Evolutionary conservation across 2,797 vertebrate genomes (phyloP).

Genomic region (Benthosema pterotum): DNA sequence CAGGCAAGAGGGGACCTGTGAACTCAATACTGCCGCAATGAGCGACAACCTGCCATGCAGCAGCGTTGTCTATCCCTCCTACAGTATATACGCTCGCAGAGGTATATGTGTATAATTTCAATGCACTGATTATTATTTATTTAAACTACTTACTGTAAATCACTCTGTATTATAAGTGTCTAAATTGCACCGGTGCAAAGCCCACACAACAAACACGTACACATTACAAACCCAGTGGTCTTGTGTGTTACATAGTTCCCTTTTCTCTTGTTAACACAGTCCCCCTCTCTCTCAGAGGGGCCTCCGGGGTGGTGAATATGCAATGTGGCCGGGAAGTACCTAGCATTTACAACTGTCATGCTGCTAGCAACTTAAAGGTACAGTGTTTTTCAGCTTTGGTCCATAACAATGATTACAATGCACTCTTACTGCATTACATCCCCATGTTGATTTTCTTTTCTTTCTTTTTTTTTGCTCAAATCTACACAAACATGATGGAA

Average conservation of each 20-base stretch:
- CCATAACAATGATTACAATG: too few relatives aligned
- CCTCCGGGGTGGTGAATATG: constrained; percentile 54
- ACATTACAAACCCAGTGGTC: constrained; percentile 8
- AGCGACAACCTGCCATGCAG: too few relatives aligned
- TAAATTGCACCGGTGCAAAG: not conserved
- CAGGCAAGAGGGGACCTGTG: too few relatives aligned
- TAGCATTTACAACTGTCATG: constrained; percentile 68
- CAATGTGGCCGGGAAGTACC: constrained; percentile 71
- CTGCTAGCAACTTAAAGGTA: constrained; percentile 52
- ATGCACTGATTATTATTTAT: too few relatives aligned
- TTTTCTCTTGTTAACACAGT: constrained; percentile 56
- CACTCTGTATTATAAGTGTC: too few relatives aligned
- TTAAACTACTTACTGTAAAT: too few relatives aligned
- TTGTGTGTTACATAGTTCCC: constrained; percentile 64
- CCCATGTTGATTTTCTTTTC: not conserved
- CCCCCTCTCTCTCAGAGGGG: constrained; percentile 51
- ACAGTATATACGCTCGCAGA: too few relatives aligned
- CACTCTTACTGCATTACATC: too few relatives aligned
- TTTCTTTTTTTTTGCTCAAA: not conserved
- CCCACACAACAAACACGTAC: not conserved
- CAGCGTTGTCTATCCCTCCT: too few relatives aligned
- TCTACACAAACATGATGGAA: not conserved
- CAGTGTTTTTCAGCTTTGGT: constrained; percentile 18
- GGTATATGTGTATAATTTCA: too few relatives aligned
- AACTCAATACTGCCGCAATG: too few relatives aligned